Evolutionary conservation across 2,888 invertebrate species (phyloP), one percentile per base, ranked within the genome.

Genomic region (Dasypogon diadema): DNA sequence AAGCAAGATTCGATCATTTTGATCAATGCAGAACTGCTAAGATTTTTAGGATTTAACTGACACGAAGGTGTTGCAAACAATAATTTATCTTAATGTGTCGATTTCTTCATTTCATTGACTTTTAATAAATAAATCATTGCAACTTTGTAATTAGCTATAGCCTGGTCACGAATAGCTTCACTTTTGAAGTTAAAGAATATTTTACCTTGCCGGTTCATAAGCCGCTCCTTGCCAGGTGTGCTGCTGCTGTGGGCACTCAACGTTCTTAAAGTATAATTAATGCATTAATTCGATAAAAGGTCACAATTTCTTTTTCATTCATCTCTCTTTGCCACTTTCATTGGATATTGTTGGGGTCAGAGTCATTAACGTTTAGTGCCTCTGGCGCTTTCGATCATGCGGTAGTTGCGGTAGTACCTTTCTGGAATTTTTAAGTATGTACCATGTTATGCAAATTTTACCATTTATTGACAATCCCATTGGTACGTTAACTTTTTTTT

Each of bases 351-450:
- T 12, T 12, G 42, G 12, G 16, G 21, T 51, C 51, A 51, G 18
- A 16, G 51, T 51, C 51, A 51, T 51, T 51, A 51, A 51, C 51
- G 51, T 21, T 51, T 51, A 12, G 14, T 51, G 51, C 51, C 48
- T 16, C 51, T 18, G 18, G 51, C 51, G 1, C 3, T 42, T n/a
- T n/a, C n/a, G n/a, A n/a, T n/a, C n/a, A n/a, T n/a, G n/a, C n/a
- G n/a, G n/a, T n/a, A n/a, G n/a, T n/a, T n/a, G n/a, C n/a, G n/a
- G n/a, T n/a, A n/a, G n/a, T n/a, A n/a, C n/a, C n/a, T n/a, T n/a
- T n/a, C n/a, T n/a, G n/a, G n/a, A n/a, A n/a, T n/a, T n/a, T n/a
- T n/a, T n/a, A n/a, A n/a, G n/a, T n/a, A n/a, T n/a, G n/a, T n/a
- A n/a, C n/a, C n/a, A n/a, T n/a, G n/a, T n/a, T n/a, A n/a, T n/a